phyloP scores from a whole-genome alignment of 2,888 invertebrate genomes.

The Drosophila acutilabella region DNA sequence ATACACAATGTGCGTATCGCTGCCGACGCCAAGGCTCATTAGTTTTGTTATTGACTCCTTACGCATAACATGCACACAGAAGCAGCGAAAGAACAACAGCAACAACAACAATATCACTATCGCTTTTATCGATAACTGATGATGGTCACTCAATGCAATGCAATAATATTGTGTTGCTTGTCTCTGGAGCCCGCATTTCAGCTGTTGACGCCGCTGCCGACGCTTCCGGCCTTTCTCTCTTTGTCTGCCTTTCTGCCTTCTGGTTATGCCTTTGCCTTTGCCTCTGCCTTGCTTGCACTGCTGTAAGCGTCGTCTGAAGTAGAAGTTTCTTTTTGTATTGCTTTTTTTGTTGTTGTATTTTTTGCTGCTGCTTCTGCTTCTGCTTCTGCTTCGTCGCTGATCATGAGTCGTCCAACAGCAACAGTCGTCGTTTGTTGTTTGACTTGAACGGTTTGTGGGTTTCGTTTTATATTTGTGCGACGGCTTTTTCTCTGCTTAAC shows the following conservation, averaged over 20 bases:
- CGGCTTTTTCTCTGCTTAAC: slow-evolving; percentile 29
- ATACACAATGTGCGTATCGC: slow-evolving; percentile 33
- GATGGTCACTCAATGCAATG: slow-evolving; percentile 64
- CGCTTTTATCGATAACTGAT: slow-evolving; percentile 77
- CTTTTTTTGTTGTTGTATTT: slow-evolving; percentile 25
- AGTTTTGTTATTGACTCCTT: slow-evolving; percentile 78
- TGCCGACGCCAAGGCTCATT: slow-evolving; percentile 75
- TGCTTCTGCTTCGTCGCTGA: slow-evolving; percentile 48
- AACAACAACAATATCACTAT: slow-evolving; percentile 57
- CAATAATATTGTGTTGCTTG: slow-evolving; percentile 62
- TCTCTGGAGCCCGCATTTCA: slow-evolving; percentile 67
- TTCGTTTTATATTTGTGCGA: slow-evolving; percentile 37
- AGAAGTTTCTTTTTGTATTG: slow-evolving; percentile 59
- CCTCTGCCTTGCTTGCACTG: slow-evolving; percentile 28
- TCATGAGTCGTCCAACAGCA: slow-evolving; percentile 50
- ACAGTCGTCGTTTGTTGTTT: slow-evolving; percentile 73
- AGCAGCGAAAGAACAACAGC: slow-evolving; percentile 23
- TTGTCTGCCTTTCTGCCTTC: slow-evolving; percentile 38
- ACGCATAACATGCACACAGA: slow-evolving; percentile 39
- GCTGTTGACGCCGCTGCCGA: slow-evolving; percentile 57
- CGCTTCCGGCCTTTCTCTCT: slow-evolving; percentile 62
- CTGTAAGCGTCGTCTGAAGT: slow-evolving; percentile 39
- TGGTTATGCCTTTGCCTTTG: slow-evolving; percentile 14
- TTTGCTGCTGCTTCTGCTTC: slow-evolving; percentile 36
- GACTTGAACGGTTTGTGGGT: slow-evolving; percentile 71